Conservation (phyloP, 2,113 vertebrate species). For the Pyxicephalus adspersus region DNA sequence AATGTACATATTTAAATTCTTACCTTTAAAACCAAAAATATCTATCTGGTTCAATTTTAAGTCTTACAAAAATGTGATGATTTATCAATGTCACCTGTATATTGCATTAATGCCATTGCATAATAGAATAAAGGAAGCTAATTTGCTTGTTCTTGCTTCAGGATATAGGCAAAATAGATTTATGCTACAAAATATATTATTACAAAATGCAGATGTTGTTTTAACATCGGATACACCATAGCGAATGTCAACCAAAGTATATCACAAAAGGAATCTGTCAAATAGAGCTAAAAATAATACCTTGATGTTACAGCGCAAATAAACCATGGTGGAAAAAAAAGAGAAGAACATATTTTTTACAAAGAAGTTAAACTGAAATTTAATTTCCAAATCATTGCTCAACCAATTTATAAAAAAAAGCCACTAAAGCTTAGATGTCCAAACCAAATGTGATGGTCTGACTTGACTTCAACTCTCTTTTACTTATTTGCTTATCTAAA, state of each 20-base stretch:
- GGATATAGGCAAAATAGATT: conserved; percentile 46
- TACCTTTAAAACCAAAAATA: neutral
- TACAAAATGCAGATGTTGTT: conserved; percentile 31
- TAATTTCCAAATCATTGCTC: too few species aligned
- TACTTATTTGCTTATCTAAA: too few species aligned
- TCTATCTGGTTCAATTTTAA: conserved; percentile 1
- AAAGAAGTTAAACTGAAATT: too few species aligned
- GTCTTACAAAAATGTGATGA: conserved; percentile 11
- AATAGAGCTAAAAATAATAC: neutral
- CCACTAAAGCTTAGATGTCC: too few species aligned
- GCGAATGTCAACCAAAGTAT: neutral
- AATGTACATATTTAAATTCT: conserved; percentile 31
- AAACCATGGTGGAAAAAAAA: neutral
- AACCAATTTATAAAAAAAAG: too few species aligned
- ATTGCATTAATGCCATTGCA: conserved; percentile 39
- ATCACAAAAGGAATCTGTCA: neutral
- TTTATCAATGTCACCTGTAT: conserved; percentile 48
- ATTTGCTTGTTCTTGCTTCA: conserved; percentile 49
- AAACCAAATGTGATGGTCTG: too few species aligned
- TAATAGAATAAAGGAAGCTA: conserved; percentile 52
- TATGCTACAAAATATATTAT: conserved; percentile 33
- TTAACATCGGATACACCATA: conserved; percentile 10
- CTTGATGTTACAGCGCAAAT: neutral
- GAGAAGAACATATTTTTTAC: neutral
- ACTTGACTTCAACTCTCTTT: too few species aligned